Percentiles rank a stretch among this genome's conserved stretches.
These are phyloP conservation scores for Temnothorax unifasciatus DNA, from an alignment of 2,888 invertebrate species.

Conservation along the genomic window DNA sequence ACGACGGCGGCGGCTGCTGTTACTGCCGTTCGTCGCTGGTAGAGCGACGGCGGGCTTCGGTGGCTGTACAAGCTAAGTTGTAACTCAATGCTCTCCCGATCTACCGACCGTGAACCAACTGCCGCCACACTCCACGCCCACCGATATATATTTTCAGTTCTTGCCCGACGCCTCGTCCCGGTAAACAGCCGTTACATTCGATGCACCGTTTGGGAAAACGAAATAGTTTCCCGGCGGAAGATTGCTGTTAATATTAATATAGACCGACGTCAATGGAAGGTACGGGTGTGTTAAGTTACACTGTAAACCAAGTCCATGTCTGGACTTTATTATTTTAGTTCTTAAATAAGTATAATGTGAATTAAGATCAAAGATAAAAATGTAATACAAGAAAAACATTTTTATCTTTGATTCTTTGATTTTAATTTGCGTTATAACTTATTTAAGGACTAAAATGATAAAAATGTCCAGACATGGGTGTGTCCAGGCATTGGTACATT, in stretches of 20 bases:
- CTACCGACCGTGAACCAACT: constrained; percentile 76
- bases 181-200: constrained; percentile 62
- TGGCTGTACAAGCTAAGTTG: constrained; percentile 69
- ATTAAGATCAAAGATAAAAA: too few relatives aligned
- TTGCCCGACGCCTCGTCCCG: constrained; percentile 53
- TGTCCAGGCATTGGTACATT: too few relatives aligned
- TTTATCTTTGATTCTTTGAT: too few relatives aligned
- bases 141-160: constrained; percentile 70
- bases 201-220: constrained; percentile 45
- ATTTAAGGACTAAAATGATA: too few relatives aligned
- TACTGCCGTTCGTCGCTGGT: constrained; percentile 61
- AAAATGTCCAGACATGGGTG: too few relatives aligned
- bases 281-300: too few relatives aligned
- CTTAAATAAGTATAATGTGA: too few relatives aligned
- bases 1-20: constrained; percentile 67
- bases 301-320: too few relatives aligned
- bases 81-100: constrained; percentile 77
- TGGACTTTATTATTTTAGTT: too few relatives aligned
- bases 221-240: constrained; percentile 57
- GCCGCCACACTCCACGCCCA: constrained; percentile 69
- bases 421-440: too few relatives aligned
- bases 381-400: too few relatives aligned
- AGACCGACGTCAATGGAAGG: neutral
- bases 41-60: constrained; percentile 56
- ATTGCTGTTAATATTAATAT: constrained; percentile 58